phyloP scores from a whole-genome alignment of 2,888 invertebrate genomes.

The Patella depressa region DNA sequence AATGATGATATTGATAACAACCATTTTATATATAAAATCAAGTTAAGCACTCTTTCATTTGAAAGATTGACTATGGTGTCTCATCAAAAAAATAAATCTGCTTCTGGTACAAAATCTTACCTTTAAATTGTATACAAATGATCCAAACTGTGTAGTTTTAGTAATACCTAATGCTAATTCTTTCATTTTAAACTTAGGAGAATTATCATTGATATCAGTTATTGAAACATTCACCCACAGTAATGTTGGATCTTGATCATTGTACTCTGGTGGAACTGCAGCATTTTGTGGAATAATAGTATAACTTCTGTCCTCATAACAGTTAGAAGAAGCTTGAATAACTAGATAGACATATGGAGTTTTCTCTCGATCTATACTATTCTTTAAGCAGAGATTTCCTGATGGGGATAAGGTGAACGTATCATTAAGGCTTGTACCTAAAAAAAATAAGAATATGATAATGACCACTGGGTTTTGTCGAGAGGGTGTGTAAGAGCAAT shows the following conservation, averaged over 20 bases:
- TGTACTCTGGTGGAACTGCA: slow-evolving; percentile 13
- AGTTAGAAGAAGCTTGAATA: slow-evolving; percentile 56
- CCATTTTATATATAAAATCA: too few relatives aligned
- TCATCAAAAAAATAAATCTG: not conserved
- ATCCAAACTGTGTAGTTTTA: slow-evolving; percentile 91
- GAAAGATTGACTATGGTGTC: too few relatives aligned
- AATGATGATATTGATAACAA: too few relatives aligned
- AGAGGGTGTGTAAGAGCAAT: too few relatives aligned
- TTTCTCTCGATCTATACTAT: slow-evolving; percentile 59
- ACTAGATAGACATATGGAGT: slow-evolving; percentile 49
- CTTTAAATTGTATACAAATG: slow-evolving; percentile 69
- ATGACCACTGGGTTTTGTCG: too few relatives aligned
- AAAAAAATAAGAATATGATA: not conserved
- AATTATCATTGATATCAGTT: slow-evolving; percentile 90
- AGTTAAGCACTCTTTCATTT: too few relatives aligned
- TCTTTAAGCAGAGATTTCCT: slow-evolving; percentile 54
- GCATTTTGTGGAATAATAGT: slow-evolving; percentile 22
- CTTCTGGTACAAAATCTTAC: slow-evolving; percentile 35
- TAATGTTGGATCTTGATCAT: slow-evolving; percentile 34
- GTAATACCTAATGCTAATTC: slow-evolving; percentile 95
- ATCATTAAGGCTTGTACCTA: slow-evolving; percentile 48
- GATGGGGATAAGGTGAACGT: slow-evolving; percentile 55
- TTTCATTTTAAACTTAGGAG: slow-evolving; percentile 82
- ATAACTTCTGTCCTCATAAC: slow-evolving; percentile 40
- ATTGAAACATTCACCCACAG: slow-evolving; percentile 73